phyloP scores from a whole-genome alignment of 2,113 vertebrate species.

The Tachysurus vachellii region DNA sequence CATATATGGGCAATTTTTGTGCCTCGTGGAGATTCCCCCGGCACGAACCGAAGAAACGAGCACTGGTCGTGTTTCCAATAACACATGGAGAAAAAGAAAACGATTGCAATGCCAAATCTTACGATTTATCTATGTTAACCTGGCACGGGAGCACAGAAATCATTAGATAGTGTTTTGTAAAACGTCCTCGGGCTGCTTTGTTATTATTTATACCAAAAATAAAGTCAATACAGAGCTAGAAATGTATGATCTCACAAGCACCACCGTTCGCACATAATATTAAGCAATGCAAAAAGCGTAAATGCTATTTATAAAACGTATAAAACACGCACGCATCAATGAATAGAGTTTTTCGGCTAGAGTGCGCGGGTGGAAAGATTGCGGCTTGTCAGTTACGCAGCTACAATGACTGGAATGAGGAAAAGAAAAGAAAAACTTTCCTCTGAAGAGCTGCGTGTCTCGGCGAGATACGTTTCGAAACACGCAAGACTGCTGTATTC shows the following conservation, averaged over 20 bases:
- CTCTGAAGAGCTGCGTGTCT: background rate
- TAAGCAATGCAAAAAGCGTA: background rate
- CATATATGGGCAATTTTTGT: slow-evolving; percentile 48
- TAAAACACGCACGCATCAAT: background rate
- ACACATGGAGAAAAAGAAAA: background rate
- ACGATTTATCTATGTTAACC: background rate
- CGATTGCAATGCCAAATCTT: background rate
- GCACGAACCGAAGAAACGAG: background rate
- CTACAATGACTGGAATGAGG: slow-evolving; percentile 46
- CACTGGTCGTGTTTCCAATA: background rate
- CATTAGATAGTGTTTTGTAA: background rate
- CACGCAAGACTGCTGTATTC: background rate
- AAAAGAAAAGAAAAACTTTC: slow-evolving; percentile 11
- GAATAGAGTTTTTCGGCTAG: background rate
- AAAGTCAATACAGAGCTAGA: background rate
- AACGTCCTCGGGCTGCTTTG: too few relatives aligned
- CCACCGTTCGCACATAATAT: background rate
- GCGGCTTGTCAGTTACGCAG: slow-evolving; percentile 10
- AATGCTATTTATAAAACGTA: too few relatives aligned
- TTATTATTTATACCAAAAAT: too few relatives aligned
- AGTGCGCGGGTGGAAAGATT: slow-evolving; percentile 1
- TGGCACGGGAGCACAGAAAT: background rate
- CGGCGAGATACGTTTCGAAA: slow-evolving; percentile 1
- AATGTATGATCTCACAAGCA: background rate
- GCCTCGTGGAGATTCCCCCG: background rate